A percentile compares a stretch with the other conserved stretches of the same genome.
phyloP scores from a whole-genome alignment of 1,140 invertebrate species.

The Vollenhovia emeryi region DNA sequence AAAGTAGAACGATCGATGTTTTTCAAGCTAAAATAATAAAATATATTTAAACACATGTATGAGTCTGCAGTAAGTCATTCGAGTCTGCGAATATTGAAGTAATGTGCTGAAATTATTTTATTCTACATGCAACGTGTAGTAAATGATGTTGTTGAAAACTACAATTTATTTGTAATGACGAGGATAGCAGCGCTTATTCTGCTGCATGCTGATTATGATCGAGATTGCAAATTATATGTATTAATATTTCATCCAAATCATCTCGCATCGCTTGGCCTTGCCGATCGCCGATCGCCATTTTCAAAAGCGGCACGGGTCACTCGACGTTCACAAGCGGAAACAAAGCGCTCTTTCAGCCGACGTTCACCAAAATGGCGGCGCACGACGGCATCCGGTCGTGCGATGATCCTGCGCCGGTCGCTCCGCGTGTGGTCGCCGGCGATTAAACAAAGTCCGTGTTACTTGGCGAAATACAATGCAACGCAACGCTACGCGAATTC shows the following conservation, averaged over 20 bases:
- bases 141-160: not conserved
- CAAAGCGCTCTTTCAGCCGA: conserved; percentile 65
- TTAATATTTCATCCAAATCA: not conserved
- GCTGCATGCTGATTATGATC: not conserved
- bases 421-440: conserved; percentile 64
- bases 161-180: not conserved
- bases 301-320: not conserved
- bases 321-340: conserved; percentile 35
- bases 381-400: conserved; percentile 1
- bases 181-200: not conserved
- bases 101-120: not conserved
- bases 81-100: not conserved
- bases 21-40: not conserved
- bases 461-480: conserved; percentile 53
- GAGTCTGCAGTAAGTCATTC: no score
- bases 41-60: no score
- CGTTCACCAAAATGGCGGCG: conserved; percentile 39
- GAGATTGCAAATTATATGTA: not conserved
- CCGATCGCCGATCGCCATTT: conserved; percentile 12
- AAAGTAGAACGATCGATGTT: not conserved
- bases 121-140: not conserved
- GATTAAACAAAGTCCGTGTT: conserved; percentile 61
- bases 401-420: conserved; percentile 20
- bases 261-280: not conserved
- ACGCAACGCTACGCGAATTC: conserved; percentile 2